phyloP scores from a whole-genome alignment of 1,140 invertebrate genomes.

The Drosophila ohnishii region DNA sequence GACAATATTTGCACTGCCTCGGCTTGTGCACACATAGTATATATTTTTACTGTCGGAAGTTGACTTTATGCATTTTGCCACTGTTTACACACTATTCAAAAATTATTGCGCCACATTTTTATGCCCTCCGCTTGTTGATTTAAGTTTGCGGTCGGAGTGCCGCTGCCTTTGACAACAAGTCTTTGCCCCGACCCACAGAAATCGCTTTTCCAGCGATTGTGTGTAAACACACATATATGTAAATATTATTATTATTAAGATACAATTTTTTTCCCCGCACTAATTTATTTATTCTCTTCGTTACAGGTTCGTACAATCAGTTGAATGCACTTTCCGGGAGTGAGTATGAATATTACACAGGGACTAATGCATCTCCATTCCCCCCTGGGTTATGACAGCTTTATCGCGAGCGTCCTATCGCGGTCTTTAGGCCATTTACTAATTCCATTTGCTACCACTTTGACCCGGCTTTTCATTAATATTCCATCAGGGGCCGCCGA shows the following conservation, averaged over 20 bases:
- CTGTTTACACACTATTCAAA: constrained; percentile 80
- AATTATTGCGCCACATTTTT: constrained; percentile 76
- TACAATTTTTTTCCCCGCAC: constrained; percentile 6
- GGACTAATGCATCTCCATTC: constrained; percentile 47
- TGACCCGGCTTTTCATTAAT: constrained; percentile 67
- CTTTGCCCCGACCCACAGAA: neutral
- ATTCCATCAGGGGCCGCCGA: constrained; percentile 56
- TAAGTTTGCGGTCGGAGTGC: constrained; percentile 24
- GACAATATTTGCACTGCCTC: constrained; percentile 72
- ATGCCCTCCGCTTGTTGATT: constrained; percentile 27
- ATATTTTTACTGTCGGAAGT: constrained; percentile 68
- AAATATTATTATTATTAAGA: constrained; percentile 47
- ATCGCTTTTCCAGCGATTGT: constrained; percentile 33
- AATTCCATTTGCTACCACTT: constrained; percentile 68
- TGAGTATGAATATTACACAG: constrained; percentile 12
- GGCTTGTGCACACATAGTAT: constrained; percentile 43
- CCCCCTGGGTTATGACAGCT: constrained; percentile 38
- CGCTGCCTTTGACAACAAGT: constrained; percentile 30
- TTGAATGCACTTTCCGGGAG: constrained; percentile 5
- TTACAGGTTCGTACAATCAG: constrained; percentile 62
- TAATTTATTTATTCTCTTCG: constrained; percentile 51
- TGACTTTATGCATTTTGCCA: constrained; percentile 79
- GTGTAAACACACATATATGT: constrained; percentile 38
- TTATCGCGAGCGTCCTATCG: constrained; percentile 49
- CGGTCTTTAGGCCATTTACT: constrained; percentile 57